These are phyloP conservation scores for Uromys caudimaculatus DNA, from an alignment of 2,797 vertebrate species.

Conservation along the genomic window DNA sequence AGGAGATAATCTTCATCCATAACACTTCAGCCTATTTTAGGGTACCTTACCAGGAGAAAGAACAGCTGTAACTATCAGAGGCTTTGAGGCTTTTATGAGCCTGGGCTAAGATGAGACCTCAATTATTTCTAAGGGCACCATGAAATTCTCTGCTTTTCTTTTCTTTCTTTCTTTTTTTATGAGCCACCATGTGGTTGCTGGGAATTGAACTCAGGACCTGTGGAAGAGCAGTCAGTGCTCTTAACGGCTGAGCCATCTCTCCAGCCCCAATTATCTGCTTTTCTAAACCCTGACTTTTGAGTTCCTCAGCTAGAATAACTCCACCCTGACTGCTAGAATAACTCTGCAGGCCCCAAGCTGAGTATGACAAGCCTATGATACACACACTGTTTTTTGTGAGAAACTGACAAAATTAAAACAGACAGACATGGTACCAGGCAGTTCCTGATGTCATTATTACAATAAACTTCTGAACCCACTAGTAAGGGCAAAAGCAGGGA, in stretches of 20 bases:
- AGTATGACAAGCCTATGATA: not conserved
- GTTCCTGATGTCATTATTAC: conserved; percentile 1
- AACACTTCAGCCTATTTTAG: conserved; percentile 26
- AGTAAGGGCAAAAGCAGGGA: not conserved
- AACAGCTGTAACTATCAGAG: conserved; percentile 34
- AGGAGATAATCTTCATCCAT: not conserved
- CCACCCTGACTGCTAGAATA: not conserved
- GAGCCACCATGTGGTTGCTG: no score
- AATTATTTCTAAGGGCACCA: conserved; percentile 9
- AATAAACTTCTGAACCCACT: not conserved
- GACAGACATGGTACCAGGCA: not conserved
- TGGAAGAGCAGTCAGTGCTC: no score
- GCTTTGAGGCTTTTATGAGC: conserved; percentile 40
- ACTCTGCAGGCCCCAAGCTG: not conserved
- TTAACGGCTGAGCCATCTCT: no score
- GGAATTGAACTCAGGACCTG: no score
- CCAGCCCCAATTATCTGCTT: conserved; percentile 7
- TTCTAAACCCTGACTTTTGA: not conserved
- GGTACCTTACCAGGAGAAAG: conserved; percentile 13
- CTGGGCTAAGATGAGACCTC: conserved; percentile 5
- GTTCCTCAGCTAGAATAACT: no score
- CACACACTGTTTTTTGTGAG: not conserved
- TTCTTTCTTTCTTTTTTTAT: no score
- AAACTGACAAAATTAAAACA: conserved; percentile 50
- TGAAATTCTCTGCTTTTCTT: conserved; percentile 45